These are phyloP conservation scores for Habrosyne pyritoides DNA, from an alignment of 2,888 invertebrate species.

Conservation along the genomic window DNA sequence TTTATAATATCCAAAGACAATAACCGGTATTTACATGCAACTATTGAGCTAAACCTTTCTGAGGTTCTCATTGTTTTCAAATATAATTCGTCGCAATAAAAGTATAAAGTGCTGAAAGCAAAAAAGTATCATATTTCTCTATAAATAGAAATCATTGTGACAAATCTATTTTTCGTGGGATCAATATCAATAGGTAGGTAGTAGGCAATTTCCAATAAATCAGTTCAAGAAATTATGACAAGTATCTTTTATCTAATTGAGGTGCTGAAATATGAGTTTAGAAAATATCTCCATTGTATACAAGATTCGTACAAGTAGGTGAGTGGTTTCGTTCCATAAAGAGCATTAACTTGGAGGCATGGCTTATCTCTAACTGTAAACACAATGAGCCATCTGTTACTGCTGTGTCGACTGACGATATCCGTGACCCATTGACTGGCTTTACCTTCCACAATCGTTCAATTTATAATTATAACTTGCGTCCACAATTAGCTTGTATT, in stretches of 20 bases:
- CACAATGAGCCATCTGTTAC: constrained; percentile 72
- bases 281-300: neutral
- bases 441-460: constrained; percentile 9
- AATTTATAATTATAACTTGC: neutral
- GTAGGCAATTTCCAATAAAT: constrained; percentile 18
- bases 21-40: constrained; percentile 46
- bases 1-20: constrained; percentile 66
- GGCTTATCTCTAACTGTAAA: constrained; percentile 60
- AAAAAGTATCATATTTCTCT: too few species aligned
- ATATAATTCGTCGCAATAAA: neutral
- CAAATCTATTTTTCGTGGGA: too few species aligned
- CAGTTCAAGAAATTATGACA: constrained; percentile 10
- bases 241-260: constrained; percentile 3
- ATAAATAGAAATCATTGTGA: too few species aligned
- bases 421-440: constrained; percentile 62
- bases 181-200: too few species aligned
- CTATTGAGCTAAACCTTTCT: constrained; percentile 56
- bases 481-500: constrained; percentile 5
- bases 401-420: constrained; percentile 63
- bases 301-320: too few species aligned
- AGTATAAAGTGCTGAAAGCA: neutral
- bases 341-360: constrained; percentile 38
- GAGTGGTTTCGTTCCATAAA: neutral
- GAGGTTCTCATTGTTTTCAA: constrained; percentile 23
- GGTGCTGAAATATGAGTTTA: constrained; percentile 9